These are phyloP conservation scores for Hippocampus guttulatus DNA, from an alignment of 2,113 vertebrate species.

Conservation along the genomic window DNA sequence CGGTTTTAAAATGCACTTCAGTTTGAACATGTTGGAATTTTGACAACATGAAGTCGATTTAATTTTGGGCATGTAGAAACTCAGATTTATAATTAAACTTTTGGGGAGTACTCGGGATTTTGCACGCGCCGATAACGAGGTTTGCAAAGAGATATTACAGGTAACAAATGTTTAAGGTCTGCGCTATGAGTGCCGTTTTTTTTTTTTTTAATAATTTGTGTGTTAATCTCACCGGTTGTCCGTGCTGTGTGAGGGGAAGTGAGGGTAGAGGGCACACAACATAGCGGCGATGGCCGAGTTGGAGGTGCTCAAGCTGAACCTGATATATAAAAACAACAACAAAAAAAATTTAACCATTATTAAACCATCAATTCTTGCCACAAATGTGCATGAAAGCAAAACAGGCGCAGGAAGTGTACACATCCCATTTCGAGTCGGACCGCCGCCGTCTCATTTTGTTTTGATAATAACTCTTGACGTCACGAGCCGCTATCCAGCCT, in stretches of 20 bases:
- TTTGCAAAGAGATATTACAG: too few species aligned
- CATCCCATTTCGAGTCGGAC: constrained; percentile 3
- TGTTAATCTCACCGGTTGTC: constrained; percentile 83
- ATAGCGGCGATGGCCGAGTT: constrained; percentile 95
- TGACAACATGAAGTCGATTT: too few species aligned
- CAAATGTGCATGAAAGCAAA: background rate
- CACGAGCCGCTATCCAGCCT: constrained; percentile 35
- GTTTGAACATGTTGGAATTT: too few species aligned
- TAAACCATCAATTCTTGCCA: background rate
- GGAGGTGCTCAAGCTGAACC: constrained; percentile 92
- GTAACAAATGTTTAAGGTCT: background rate
- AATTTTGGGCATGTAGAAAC: too few species aligned
- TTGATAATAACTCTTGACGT: constrained; percentile 20
- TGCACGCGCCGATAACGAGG: background rate
- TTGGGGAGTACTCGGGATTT: too few species aligned
- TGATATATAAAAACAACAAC: constrained; percentile 42
- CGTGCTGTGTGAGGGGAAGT: constrained; percentile 95
- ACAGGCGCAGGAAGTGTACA: background rate
- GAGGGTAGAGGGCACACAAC: constrained; percentile 93
- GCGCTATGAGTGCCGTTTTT: background rate
- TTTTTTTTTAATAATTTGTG: background rate
- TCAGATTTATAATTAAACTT: too few species aligned
- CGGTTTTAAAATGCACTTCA: background rate
- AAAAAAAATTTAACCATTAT: constrained; percentile 1
- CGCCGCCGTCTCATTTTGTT: constrained; percentile 1